Percentiles rank a stretch among this genome's conserved stretches.
These are phyloP conservation scores for Hydra vulgaris DNA, from an alignment of 30 jellyfish, hydroid and myxozoan genomes.

Conservation along the genomic window DNA sequence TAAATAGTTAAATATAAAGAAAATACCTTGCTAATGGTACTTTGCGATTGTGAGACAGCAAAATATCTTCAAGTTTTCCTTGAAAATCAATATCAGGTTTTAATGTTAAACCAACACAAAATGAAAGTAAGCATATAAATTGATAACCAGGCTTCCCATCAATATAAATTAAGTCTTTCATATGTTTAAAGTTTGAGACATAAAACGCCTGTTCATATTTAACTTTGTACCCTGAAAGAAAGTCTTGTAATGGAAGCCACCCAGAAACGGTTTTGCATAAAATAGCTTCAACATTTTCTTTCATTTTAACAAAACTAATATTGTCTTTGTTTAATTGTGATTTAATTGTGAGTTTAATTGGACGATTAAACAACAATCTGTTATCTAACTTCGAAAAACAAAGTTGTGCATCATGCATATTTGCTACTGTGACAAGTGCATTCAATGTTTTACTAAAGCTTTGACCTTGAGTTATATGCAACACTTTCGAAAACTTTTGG, in stretches of 20 bases:
- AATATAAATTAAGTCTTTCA: slow-evolving; percentile 41
- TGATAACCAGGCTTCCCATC: slow-evolving; percentile 74
- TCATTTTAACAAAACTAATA: too few relatives aligned
- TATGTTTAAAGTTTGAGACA: slow-evolving; percentile 14
- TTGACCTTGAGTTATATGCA: too few relatives aligned
- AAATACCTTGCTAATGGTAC: slow-evolving; percentile 61
- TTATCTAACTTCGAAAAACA: too few relatives aligned
- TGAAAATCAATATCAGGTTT: slow-evolving; percentile 18
- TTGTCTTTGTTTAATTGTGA: too few relatives aligned
- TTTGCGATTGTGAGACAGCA: slow-evolving; percentile 36
- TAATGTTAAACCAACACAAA: slow-evolving; percentile 26
- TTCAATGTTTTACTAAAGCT: too few relatives aligned
- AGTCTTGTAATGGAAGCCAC: slow-evolving; percentile 28
- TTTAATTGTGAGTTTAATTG: too few relatives aligned
- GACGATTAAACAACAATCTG: too few relatives aligned
- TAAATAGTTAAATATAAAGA: too few relatives aligned
- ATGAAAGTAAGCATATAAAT: slow-evolving; percentile 31
- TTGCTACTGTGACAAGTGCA: too few relatives aligned
- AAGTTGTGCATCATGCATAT: too few relatives aligned
- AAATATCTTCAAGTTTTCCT: slow-evolving; percentile 11
- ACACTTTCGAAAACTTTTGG: too few relatives aligned
- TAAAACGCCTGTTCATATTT: slow-evolving; percentile 13
- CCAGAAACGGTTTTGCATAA: slow-evolving; percentile 16
- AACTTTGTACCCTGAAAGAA: slow-evolving; percentile 18
- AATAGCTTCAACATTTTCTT: slow-evolving; percentile 6